These are phyloP conservation scores for Natrix natrix DNA, from an alignment of 2,797 vertebrate genomes.

Conservation along the genomic window DNA sequence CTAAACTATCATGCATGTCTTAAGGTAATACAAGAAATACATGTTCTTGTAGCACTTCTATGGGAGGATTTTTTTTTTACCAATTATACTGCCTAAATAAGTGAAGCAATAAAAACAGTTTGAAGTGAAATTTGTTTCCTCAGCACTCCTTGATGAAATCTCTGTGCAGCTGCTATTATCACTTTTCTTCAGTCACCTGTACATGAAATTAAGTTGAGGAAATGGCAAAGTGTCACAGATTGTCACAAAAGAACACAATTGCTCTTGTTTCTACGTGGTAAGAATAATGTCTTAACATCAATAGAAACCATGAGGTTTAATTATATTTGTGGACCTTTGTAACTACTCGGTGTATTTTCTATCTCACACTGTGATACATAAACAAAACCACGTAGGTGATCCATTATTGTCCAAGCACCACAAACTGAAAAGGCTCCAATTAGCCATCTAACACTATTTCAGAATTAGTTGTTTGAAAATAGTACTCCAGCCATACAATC, in stretches of 20 bases:
- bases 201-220: constrained; percentile 50
- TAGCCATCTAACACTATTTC: background rate
- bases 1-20: constrained; percentile 3
- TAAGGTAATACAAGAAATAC: constrained; percentile 17
- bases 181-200: constrained; percentile 48
- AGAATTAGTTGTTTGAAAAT: background rate
- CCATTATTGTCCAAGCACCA: background rate
- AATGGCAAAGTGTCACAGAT: constrained; percentile 36
- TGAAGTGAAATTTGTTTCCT: constrained; percentile 27
- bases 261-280: background rate
- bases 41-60: background rate
- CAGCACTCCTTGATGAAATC: constrained; percentile 29
- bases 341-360: constrained; percentile 44
- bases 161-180: constrained; percentile 47
- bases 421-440: background rate
- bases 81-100: constrained; percentile 34
- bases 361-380: constrained; percentile 39
- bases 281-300: background rate
- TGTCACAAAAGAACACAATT: constrained; percentile 34
- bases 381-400: constrained; percentile 45
- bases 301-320: constrained; percentile 24
- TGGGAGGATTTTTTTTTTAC: background rate
- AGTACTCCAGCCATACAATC: background rate
- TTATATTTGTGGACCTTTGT: constrained; percentile 46
- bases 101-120: constrained; percentile 30